These are phyloP conservation scores for Polypterus bichir DNA, from an alignment of 2,113 vertebrate species.

Conservation along the genomic window DNA sequence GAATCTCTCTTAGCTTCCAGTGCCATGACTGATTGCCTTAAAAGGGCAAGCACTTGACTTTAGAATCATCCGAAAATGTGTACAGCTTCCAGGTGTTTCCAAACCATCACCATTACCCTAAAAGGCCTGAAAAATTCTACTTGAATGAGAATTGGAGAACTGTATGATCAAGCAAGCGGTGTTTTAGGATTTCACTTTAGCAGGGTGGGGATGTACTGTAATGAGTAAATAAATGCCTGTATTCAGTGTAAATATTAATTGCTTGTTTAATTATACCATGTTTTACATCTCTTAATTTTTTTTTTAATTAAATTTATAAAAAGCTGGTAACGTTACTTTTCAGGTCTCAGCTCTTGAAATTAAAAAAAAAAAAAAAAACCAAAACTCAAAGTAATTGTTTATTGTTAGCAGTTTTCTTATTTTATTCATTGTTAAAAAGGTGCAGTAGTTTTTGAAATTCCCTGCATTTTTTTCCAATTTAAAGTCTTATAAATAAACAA, in stretches of 20 bases:
- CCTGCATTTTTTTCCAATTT: no score
- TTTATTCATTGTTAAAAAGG: no score
- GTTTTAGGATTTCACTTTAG: not conserved
- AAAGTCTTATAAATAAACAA: no score
- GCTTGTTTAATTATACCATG: constrained; percentile 79
- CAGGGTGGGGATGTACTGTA: constrained; percentile 37
- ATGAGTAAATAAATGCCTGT: constrained; percentile 67
- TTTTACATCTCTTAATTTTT: constrained; percentile 49
- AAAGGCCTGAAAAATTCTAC: constrained; percentile 44
- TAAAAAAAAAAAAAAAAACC: no score
- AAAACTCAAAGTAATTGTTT: no score
- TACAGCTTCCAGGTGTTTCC: constrained; percentile 48
- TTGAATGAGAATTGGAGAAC: constrained; percentile 7
- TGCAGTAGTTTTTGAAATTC: no score
- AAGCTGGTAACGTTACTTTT: no score
- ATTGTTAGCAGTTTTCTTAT: no score
- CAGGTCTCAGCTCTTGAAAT: no score
- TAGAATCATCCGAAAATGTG: constrained; percentile 36
- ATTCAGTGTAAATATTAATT: constrained; percentile 81
- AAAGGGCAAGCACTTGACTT: constrained; percentile 2
- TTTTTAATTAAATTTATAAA: constrained; percentile 24
- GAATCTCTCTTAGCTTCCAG: constrained; percentile 37
- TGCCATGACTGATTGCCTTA: constrained; percentile 17
- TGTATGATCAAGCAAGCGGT: not conserved
- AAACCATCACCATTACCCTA: constrained; percentile 48